Evolutionary conservation across 2,888 invertebrate species (phyloP).

Genomic region (Drosophila ustulata): DNA sequence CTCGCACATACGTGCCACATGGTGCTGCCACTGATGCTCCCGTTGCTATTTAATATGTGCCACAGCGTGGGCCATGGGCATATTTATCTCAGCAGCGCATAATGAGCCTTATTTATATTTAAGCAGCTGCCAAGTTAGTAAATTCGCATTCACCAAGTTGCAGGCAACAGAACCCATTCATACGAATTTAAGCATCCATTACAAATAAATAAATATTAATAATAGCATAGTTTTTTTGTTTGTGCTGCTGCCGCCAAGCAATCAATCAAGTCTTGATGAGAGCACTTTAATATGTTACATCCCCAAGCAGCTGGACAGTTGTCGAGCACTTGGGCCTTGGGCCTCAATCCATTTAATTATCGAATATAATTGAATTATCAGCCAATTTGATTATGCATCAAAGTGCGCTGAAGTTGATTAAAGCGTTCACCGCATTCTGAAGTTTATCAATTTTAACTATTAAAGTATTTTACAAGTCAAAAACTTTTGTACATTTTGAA

Average conservation of each 20-base stretch:
- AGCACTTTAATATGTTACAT: slow-evolving; percentile 28
- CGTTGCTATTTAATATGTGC: slow-evolving; percentile 41
- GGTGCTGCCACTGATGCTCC: slow-evolving; percentile 17
- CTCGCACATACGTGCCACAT: slow-evolving; percentile 46
- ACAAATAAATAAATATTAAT: slow-evolving; percentile 10
- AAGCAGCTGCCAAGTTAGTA: slow-evolving; percentile 55
- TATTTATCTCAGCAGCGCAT: slow-evolving; percentile 63
- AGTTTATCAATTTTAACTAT: no score
- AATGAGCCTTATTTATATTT: slow-evolving; percentile 72
- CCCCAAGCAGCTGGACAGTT: slow-evolving; percentile 1
- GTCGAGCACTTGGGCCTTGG: slow-evolving; percentile 1
- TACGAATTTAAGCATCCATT: slow-evolving; percentile 28
- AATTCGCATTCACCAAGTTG: slow-evolving; percentile 29
- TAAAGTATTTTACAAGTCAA: no score
- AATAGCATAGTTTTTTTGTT: background rate
- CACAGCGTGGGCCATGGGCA: slow-evolving; percentile 44
- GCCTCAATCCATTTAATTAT: slow-evolving; percentile 43
- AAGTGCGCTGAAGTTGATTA: background rate
- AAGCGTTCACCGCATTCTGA: background rate
- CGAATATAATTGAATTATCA: slow-evolving; percentile 18
- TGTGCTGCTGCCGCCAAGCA: background rate
- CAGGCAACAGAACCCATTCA: slow-evolving; percentile 26
- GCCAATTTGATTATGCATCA: slow-evolving; percentile 4
- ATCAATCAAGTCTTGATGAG: slow-evolving; percentile 49
- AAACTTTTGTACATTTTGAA: no score